Conservation (phyloP, 2,113 vertebrate genomes). For the Synchiropus splendidus region DNA sequence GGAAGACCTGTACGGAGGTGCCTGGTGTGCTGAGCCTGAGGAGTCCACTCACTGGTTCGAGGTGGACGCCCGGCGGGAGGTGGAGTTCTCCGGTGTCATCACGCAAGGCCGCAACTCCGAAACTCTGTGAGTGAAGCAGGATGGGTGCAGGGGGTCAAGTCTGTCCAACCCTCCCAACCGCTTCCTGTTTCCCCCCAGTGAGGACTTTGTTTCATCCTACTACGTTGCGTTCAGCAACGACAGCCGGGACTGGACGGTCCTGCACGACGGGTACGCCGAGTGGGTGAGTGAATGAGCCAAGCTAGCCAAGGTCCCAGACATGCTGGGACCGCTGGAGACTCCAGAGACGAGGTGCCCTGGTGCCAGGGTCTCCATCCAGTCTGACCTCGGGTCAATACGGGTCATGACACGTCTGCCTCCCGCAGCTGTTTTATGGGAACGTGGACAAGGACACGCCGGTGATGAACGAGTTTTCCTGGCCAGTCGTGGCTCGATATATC, state of each 20-base stretch:
- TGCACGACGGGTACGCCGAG: slow-evolving; percentile 86
- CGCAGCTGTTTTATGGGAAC: slow-evolving; percentile 84
- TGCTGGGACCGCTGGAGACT: too few species aligned
- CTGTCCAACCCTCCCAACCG: not conserved
- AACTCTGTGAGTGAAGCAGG: slow-evolving; percentile 62
- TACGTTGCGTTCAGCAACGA: slow-evolving; percentile 94
- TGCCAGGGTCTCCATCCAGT: too few species aligned
- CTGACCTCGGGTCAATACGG: too few species aligned
- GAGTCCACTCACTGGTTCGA: slow-evolving; percentile 84
- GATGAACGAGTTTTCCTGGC: slow-evolving; percentile 73
- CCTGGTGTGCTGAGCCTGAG: slow-evolving; percentile 81
- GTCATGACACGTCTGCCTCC: not conserved
- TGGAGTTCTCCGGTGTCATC: slow-evolving; percentile 85
- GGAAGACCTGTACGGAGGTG: slow-evolving; percentile 81
- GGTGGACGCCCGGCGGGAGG: slow-evolving; percentile 79
- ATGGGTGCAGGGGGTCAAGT: not conserved
- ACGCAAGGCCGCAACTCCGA: slow-evolving; percentile 89
- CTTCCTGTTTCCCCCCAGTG: slow-evolving; percentile 24
- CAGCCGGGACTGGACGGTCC: slow-evolving; percentile 82
- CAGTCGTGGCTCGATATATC: slow-evolving; percentile 82
- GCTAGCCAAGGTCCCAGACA: accelerated
- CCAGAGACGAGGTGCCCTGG: too few species aligned
- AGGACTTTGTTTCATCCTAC: slow-evolving; percentile 87
- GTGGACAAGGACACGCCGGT: slow-evolving; percentile 89
- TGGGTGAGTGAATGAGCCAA: slow-evolving; percentile 69